Base-by-base conservation (phyloP, 1,140 invertebrate species). In the Homalodisca vitripennis region DNA sequence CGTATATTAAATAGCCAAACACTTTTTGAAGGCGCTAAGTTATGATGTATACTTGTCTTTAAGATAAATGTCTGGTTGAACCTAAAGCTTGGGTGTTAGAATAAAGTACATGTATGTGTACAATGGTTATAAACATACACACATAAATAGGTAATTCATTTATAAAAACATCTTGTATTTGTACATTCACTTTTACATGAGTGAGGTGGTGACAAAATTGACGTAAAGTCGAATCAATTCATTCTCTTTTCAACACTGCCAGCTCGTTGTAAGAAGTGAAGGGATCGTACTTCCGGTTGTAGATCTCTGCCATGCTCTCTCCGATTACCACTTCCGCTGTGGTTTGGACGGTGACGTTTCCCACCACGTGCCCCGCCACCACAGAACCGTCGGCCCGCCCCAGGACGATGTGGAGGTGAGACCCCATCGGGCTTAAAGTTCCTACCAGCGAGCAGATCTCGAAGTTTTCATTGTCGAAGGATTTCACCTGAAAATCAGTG, bases 401-500 rank as follows among this genome's bases (percentile, higher is more conserved):
- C 29, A 83, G 73, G 17, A 76, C 75, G 6, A 78, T 76, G 74
- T 83, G 82, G 1, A 83, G 78, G 73, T 83, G 82, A 22, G 71
- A 70, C 20, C 79, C 80, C 20, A 71, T 73, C 34, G 70, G 73
- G 51, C 75, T 77, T 26, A 83, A 30, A 13, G 82, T 83, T 12
- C 82, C 82, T 24, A 81, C 78, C 31, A 83, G 73, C 12, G 80
- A 80, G 20, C 81, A 74, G 30, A 83, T 82, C 71, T 83, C 82
- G 72, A 79, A 78, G 48, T 77, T 76, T 20, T 79, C 77, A 41
- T 41, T 41, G n/a, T n/a, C n/a, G 13, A 22, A 27, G 14, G 55
- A 27, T 6, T 27, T 24, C 6, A 60, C 55, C 55, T 60, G 55
- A 13, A 60, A 60, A n/a, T n/a, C n/a, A n/a, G n/a, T n/a, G n/a